These are phyloP conservation scores for Scaptodrosophila lebanonensis DNA, from an alignment of 1,140 invertebrate species.

Conservation along the genomic window DNA sequence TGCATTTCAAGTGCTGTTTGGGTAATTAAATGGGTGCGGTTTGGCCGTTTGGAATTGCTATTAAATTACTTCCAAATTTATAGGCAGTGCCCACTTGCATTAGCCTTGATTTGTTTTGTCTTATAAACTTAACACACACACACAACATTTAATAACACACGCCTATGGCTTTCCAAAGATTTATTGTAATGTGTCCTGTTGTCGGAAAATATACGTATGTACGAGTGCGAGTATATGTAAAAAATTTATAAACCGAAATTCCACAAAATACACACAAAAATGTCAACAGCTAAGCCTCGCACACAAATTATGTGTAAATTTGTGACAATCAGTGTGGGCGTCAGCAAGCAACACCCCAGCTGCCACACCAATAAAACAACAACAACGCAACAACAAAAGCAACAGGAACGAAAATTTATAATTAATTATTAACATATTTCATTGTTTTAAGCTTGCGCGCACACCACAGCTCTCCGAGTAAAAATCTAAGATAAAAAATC, in stretches of 20 bases:
- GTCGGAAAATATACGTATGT: too few relatives aligned
- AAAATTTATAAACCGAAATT: conserved; percentile 3
- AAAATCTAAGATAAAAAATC: conserved; percentile 49
- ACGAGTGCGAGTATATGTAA: too few relatives aligned
- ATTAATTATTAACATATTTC: conserved; percentile 74
- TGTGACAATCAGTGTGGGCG: conserved; percentile 28
- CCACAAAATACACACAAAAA: conserved; percentile 9
- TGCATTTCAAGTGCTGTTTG: conserved; percentile 54
- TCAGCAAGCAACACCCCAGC: conserved; percentile 18
- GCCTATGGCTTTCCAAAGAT: neutral
- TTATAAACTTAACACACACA: conserved; percentile 30
- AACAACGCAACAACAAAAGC: too few relatives aligned
- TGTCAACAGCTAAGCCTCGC: conserved; percentile 41
- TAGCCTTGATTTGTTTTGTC: conserved; percentile 65
- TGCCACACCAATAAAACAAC: too few relatives aligned
- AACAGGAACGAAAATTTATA: conserved; percentile 24
- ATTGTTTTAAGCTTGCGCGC: conserved; percentile 37
- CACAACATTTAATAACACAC: neutral
- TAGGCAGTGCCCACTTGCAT: conserved; percentile 18
- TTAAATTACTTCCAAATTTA: conserved; percentile 52
- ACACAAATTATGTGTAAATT: conserved; percentile 44
- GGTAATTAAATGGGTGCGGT: conserved; percentile 74
- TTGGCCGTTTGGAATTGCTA: conserved; percentile 20
- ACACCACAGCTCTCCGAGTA: too few relatives aligned
- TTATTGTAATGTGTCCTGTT: too few relatives aligned